phyloP scores from a whole-genome alignment of 2,888 invertebrate species.

The Tiliacea aurago region DNA sequence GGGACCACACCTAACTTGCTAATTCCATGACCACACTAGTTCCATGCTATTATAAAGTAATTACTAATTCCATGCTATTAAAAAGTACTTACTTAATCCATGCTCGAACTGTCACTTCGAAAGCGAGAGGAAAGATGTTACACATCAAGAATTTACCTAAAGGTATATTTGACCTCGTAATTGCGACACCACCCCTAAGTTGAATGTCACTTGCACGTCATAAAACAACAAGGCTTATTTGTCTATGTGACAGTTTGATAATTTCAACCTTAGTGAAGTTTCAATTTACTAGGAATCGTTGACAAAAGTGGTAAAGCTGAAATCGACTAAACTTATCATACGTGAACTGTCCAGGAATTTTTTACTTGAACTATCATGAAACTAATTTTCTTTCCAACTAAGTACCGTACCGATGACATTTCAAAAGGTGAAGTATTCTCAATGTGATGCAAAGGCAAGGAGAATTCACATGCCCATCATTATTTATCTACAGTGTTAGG shows the following conservation, averaged over 20 bases:
- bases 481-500: neutral
- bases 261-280: neutral
- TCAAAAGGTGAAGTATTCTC: constrained; percentile 2
- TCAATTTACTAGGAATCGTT: neutral
- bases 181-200: neutral
- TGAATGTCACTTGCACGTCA: neutral
- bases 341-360: too few species aligned
- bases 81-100: too few species aligned
- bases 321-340: neutral
- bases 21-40: too few species aligned
- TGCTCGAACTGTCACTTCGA: too few species aligned
- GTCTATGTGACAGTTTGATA: neutral
- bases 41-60: too few species aligned
- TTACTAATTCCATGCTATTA: too few species aligned
- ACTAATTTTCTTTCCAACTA: constrained; percentile 2
- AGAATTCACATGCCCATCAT: neutral
- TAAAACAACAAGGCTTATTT: neutral
- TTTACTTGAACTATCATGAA: neutral
- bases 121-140: too few species aligned
- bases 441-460: neutral
- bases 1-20: too few species aligned
- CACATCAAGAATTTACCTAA: too few species aligned
- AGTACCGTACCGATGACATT: neutral
- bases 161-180: neutral
- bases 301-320: neutral